Evolutionary conservation across 2,113 vertebrate genomes (phyloP).

Genomic region (Sus scrofa): DNA sequence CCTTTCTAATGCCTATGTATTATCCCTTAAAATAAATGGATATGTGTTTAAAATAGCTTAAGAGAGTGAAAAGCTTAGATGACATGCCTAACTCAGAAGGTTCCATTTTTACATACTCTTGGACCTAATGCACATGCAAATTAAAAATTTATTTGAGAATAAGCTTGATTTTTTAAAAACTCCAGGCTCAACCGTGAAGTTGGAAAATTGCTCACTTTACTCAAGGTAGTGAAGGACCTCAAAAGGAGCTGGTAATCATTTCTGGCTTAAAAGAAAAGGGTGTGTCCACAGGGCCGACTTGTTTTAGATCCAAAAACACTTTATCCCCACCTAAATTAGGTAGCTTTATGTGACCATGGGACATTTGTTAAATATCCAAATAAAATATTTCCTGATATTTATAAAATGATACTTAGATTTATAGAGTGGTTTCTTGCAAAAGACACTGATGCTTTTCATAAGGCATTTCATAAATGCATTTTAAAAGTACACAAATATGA

Average conservation of each 20-base stretch:
- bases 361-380: slow-evolving; percentile 78
- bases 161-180: background rate
- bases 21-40: background rate
- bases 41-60: background rate
- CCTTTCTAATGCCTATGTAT: background rate
- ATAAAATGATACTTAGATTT: slow-evolving; percentile 45
- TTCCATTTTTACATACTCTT: background rate
- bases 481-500: slow-evolving; percentile 47
- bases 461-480: slow-evolving; percentile 24
- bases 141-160: slow-evolving; percentile 37
- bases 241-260: slow-evolving; percentile 43
- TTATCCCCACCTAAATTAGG: slow-evolving; percentile 78
- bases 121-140: slow-evolving; percentile 6
- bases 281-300: slow-evolving; percentile 38
- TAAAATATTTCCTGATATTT: slow-evolving; percentile 71
- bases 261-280: slow-evolving; percentile 65
- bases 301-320: slow-evolving; percentile 58
- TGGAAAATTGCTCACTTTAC: background rate
- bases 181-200: background rate
- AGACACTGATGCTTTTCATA: slow-evolving; percentile 44
- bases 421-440: background rate
- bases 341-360: slow-evolving; percentile 73
- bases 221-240: slow-evolving; percentile 64
- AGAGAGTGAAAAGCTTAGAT: background rate
- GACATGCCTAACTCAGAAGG: background rate